Evolutionary conservation across 2,113 vertebrate species (phyloP).

Genomic region (Fregata magnificens): DNA sequence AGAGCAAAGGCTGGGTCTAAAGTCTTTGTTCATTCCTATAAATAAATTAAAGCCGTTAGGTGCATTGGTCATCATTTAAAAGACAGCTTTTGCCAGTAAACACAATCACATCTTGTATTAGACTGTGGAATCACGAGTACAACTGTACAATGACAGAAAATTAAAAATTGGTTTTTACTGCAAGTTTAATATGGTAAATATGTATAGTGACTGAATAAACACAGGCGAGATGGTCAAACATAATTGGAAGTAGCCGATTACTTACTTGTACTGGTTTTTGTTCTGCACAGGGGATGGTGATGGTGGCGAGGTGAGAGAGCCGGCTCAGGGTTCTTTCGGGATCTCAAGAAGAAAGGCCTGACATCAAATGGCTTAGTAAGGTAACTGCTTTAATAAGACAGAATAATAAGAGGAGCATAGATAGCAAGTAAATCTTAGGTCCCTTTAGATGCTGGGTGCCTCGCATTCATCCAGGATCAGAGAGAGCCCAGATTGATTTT

Average conservation of each 20-base stretch:
- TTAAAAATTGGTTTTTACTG: not conserved
- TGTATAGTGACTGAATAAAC: not conserved
- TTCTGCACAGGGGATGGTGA: not conserved
- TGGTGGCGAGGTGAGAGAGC: not conserved
- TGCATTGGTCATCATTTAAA: not conserved
- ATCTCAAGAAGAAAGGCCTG: not conserved
- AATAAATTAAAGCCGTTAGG: not conserved
- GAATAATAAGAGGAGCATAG: not conserved
- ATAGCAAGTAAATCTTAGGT: not conserved
- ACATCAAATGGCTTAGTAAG: not conserved
- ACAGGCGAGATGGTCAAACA: not conserved
- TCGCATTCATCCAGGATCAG: rapidly evolving
- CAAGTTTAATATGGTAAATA: not conserved
- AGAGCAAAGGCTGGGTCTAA: not conserved
- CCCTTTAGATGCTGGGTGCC: not conserved
- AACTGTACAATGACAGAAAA: not conserved
- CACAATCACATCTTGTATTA: not conserved
- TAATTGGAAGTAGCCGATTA: not conserved
- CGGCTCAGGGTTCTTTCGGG: rapidly evolving
- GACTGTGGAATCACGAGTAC: not conserved
- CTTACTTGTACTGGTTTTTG: not conserved
- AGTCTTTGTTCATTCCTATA: conserved; percentile 1
- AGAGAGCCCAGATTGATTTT: rapidly evolving
- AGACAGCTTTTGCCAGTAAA: not conserved
- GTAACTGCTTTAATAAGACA: not conserved